phyloP scores from a whole-genome alignment of 2,113 vertebrate genomes.

The Poeciliopsis prolifica region DNA sequence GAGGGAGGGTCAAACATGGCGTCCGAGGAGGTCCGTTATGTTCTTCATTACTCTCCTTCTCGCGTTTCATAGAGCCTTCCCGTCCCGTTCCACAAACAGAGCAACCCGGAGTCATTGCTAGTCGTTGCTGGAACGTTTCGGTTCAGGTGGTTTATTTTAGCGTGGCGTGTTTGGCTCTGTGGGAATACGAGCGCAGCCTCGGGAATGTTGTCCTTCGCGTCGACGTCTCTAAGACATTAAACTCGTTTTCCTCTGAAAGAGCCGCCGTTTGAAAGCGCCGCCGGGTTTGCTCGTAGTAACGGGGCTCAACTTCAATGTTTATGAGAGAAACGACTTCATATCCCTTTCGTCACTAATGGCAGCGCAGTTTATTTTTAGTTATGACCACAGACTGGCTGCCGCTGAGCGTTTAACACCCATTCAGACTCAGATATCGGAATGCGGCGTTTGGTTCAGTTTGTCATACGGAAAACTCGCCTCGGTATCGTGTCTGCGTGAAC shows the following conservation, averaged over 20 bases:
- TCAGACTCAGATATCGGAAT: slow-evolving; percentile 11
- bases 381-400: slow-evolving; percentile 54
- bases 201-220: slow-evolving; percentile 20
- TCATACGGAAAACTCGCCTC: neutral
- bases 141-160: too few species aligned
- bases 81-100: rapidly evolving
- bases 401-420: slow-evolving; percentile 51
- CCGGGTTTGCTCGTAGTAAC: rapidly evolving
- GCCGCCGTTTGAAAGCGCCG: neutral
- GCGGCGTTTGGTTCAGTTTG: too few species aligned
- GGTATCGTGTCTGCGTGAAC: neutral
- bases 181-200: neutral
- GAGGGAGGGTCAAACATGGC: slow-evolving; percentile 82
- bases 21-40: slow-evolving; percentile 83
- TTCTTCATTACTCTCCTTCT: slow-evolving; percentile 36
- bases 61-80: neutral
- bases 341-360: slow-evolving; percentile 4
- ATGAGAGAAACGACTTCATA: neutral
- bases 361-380: slow-evolving; percentile 79
- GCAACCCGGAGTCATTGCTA: rapidly evolving
- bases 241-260: neutral
- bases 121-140: neutral
- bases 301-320: neutral
- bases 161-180: neutral
- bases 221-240: neutral